Evolutionary conservation across 1,140 invertebrate genomes (phyloP).

Genomic region (Papilio aristodemus): DNA sequence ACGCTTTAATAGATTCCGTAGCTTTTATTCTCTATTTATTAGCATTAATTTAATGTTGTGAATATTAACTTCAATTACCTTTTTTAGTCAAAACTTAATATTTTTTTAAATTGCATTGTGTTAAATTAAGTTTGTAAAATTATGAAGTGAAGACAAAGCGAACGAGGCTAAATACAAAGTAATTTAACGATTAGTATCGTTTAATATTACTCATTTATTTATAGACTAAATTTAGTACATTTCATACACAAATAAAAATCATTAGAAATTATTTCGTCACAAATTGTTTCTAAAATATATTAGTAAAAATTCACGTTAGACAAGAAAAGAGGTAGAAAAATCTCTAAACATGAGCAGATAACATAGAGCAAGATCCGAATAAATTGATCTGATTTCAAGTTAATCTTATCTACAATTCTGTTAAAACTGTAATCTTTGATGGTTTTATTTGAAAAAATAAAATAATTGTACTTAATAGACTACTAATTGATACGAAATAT

Average conservation of each 20-base stretch:
- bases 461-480: no score
- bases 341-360: no score
- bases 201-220: slow-evolving; percentile 30
- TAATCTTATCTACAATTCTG: no score
- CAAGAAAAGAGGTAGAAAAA: no score
- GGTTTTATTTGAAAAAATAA: no score
- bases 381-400: no score
- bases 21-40: slow-evolving; percentile 24
- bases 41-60: slow-evolving; percentile 46
- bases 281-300: slow-evolving; percentile 2
- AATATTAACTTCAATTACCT: slow-evolving; percentile 74
- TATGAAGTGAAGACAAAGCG: slow-evolving; percentile 63
- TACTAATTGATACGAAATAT: no score
- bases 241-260: neutral
- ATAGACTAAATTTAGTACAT: slow-evolving; percentile 9
- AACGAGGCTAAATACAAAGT: slow-evolving; percentile 59
- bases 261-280: neutral
- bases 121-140: slow-evolving; percentile 58
- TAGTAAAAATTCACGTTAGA: no score
- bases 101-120: slow-evolving; percentile 56
- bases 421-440: no score
- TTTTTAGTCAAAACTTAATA: slow-evolving; percentile 72
- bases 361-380: no score
- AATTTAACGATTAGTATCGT: slow-evolving; percentile 7
- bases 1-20: slow-evolving; percentile 35